A percentile compares a stretch with the other conserved stretches of the same genome.
Conservation (phyloP, 92 coral and sea anemone genomes). For the Phenganax marumi region DNA sequence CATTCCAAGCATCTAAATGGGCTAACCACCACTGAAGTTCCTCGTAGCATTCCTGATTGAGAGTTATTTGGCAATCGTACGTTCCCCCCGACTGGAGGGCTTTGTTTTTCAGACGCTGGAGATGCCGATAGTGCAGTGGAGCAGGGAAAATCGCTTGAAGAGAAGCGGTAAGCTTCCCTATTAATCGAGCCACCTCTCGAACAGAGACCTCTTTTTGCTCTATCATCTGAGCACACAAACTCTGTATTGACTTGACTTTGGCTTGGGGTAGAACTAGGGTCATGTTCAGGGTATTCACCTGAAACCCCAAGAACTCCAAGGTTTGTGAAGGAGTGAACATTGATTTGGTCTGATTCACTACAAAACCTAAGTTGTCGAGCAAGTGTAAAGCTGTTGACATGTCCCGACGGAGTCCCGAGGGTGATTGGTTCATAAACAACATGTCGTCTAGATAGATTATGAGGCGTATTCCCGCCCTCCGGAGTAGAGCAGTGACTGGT, state of each 20-base stretch:
- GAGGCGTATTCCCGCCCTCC: background rate
- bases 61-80: background rate
- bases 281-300: background rate
- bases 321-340: background rate
- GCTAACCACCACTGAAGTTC: no score
- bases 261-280: background rate
- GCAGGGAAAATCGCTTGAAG: background rate
- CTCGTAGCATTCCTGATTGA: background rate
- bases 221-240: conserved; percentile 8
- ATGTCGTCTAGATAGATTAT: no score
- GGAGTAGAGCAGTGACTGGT: background rate
- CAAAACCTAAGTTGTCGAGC: background rate
- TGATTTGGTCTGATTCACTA: background rate
- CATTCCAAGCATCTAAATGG: no score
- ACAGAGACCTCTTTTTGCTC: background rate
- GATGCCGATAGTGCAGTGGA: conserved; percentile 4
- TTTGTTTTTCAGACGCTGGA: background rate
- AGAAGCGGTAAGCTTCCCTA: background rate
- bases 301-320: background rate
- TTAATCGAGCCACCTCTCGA: background rate
- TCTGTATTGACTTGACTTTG: background rate
- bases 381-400: background rate
- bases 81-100: background rate
- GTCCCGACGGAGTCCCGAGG: background rate
- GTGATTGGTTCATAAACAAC: background rate